These are phyloP conservation scores for Oryzias celebensis DNA, from an alignment of 2,113 vertebrate genomes.

Conservation along the genomic window DNA sequence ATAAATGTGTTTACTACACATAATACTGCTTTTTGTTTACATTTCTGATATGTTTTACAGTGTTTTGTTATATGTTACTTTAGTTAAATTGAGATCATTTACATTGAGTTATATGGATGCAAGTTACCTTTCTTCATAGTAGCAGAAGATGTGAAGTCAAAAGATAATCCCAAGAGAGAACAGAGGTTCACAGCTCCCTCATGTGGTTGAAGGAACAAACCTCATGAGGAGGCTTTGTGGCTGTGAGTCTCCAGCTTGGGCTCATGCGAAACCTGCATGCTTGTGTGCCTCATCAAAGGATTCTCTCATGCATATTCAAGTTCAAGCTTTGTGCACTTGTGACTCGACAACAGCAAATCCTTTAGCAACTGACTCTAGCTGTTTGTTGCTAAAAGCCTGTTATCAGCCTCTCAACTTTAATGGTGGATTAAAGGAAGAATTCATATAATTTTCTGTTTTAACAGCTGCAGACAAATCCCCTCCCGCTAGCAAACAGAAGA, in stretches of 20 bases:
- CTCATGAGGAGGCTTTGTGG: slow-evolving; percentile 14
- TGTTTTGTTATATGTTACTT: no score
- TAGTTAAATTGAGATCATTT: no score
- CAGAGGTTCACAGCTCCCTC: slow-evolving; percentile 55
- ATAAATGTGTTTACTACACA: no score
- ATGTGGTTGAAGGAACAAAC: slow-evolving; percentile 42
- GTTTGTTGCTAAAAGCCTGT: slow-evolving; percentile 63
- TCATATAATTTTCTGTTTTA: slow-evolving; percentile 50
- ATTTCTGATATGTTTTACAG: no score
- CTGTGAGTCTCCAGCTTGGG: not conserved
- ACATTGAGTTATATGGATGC: not conserved
- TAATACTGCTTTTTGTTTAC: no score
- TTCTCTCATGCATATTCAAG: slow-evolving; percentile 50
- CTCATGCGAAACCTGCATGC: slow-evolving; percentile 16
- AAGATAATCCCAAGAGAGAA: slow-evolving; percentile 23
- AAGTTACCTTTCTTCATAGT: not conserved
- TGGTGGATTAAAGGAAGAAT: slow-evolving; percentile 63
- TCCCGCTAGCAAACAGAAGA: slow-evolving; percentile 46
- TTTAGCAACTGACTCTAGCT: slow-evolving; percentile 52
- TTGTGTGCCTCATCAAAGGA: slow-evolving; percentile 44
- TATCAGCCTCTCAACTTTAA: slow-evolving; percentile 68
- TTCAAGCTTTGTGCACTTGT: slow-evolving; percentile 48
- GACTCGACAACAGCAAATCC: slow-evolving; percentile 62
- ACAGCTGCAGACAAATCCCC: slow-evolving; percentile 61
- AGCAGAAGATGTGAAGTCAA: not conserved